A percentile compares a stretch with the other conserved stretches of the same genome.
Evolutionary conservation across 2,888 invertebrate species (phyloP).

Genomic region (Euproctis similis): DNA sequence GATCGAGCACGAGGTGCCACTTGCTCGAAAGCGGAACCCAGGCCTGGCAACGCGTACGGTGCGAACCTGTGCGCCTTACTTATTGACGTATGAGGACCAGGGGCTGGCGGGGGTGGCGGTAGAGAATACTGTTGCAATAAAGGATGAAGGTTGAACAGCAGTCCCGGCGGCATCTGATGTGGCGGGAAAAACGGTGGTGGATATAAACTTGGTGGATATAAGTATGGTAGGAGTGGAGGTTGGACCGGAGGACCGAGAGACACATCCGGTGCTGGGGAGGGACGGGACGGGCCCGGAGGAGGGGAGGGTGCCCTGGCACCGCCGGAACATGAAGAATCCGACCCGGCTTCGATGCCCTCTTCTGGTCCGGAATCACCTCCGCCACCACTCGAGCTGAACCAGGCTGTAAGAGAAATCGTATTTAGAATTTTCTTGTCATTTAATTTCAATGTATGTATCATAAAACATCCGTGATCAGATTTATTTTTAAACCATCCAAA

Average conservation of each 20-base stretch:
- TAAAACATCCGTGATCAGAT: too few relatives aligned
- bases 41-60: constrained; percentile 89
- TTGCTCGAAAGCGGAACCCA: constrained; percentile 91
- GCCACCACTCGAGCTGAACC: constrained; percentile 80
- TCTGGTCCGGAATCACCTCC: constrained; percentile 76
- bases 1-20: constrained; percentile 86
- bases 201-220: constrained; percentile 93
- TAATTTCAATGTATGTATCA: too few relatives aligned
- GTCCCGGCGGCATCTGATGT: constrained; percentile 85
- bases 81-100: constrained; percentile 78
- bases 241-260: constrained; percentile 95
- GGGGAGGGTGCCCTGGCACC: constrained; percentile 73
- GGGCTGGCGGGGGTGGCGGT: constrained; percentile 78
- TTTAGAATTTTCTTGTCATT: constrained; percentile 4
- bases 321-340: constrained; percentile 84
- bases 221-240: constrained; percentile 93
- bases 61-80: constrained; percentile 86
- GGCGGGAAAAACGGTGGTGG: constrained; percentile 85
- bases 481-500: too few relatives aligned
- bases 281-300: constrained; percentile 74
- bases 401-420: constrained; percentile 56
- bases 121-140: constrained; percentile 91
- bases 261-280: constrained; percentile 92
- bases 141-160: constrained; percentile 92
- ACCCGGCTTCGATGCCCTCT: constrained; percentile 80